A percentile compares a stretch with the other conserved stretches of the same genome.
Conservation (phyloP, 37 sponge, comb jelly and placozoan genomes). For the Mnemiopsis leidyi region DNA sequence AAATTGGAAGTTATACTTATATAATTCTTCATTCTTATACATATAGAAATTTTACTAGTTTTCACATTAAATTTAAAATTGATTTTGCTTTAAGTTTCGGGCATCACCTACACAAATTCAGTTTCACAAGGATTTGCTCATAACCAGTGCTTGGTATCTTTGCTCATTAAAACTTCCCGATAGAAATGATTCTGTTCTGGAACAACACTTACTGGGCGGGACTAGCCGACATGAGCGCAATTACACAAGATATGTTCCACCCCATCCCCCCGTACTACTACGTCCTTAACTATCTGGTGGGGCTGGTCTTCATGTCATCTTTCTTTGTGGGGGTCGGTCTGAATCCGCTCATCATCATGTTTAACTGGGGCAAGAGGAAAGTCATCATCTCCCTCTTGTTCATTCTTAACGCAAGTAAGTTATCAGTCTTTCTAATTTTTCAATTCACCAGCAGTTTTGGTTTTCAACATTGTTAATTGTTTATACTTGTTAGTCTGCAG, state of each 20-base stretch:
- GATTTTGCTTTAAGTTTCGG: too few relatives aligned
- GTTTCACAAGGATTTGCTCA: too few relatives aligned
- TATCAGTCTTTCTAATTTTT: too few relatives aligned
- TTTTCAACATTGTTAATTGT: background rate
- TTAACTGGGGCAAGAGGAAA: background rate
- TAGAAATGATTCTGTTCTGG: conserved; percentile 54
- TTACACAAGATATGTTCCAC: background rate
- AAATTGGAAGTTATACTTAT: too few relatives aligned
- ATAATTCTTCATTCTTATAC: too few relatives aligned
- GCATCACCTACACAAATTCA: too few relatives aligned
- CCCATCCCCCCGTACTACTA: conserved; percentile 24
- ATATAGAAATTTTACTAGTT: too few relatives aligned
- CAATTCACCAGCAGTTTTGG: too few relatives aligned
- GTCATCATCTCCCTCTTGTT: background rate
- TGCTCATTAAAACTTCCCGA: background rate
- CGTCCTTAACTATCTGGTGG: background rate
- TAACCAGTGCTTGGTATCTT: too few relatives aligned
- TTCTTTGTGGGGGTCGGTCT: background rate
- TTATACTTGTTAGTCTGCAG: background rate
- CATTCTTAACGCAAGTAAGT: conserved; percentile 4
- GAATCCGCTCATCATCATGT: conserved; percentile 13
- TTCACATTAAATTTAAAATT: too few relatives aligned
- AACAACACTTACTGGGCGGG: conserved; percentile 45
- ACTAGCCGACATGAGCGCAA: background rate
- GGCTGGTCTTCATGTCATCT: background rate